Conservation (phyloP, 2,113 vertebrate species). For the Ctenomys sociabilis region DNA sequence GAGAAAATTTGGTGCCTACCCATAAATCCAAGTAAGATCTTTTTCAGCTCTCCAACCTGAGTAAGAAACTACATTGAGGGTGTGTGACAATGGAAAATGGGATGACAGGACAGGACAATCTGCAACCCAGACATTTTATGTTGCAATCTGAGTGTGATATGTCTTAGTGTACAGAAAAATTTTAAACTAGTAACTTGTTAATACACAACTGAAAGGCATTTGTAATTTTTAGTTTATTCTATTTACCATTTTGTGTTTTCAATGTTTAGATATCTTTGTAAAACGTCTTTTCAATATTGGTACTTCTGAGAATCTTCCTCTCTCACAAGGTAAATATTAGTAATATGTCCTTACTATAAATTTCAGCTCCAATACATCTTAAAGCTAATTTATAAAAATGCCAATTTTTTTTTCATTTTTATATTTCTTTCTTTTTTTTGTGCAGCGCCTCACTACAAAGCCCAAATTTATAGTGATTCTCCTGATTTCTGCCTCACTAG, state of each 20-base stretch:
- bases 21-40: constrained; percentile 45
- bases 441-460: no score
- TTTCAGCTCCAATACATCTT: neutral
- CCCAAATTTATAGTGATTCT: no score
- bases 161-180: neutral
- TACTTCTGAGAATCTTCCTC: neutral
- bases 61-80: constrained; percentile 35
- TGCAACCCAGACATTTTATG: neutral
- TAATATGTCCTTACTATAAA: neutral
- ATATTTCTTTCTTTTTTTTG: no score
- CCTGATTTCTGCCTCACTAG: no score
- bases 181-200: constrained; percentile 17
- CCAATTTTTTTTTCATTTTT: no score
- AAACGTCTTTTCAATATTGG: neutral
- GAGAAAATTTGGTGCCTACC: constrained; percentile 36
- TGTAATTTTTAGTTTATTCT: neutral
- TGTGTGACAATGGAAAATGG: constrained; percentile 53
- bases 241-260: neutral
- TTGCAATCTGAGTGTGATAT: constrained; percentile 37
- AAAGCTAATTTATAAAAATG: neutral
- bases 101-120: neutral
- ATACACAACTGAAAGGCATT: neutral
- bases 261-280: neutral
- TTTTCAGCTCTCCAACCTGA: constrained; percentile 43
- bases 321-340: neutral